Evolutionary conservation across 2,113 vertebrate species (phyloP).

Genomic region (Pelobates fuscus): DNA sequence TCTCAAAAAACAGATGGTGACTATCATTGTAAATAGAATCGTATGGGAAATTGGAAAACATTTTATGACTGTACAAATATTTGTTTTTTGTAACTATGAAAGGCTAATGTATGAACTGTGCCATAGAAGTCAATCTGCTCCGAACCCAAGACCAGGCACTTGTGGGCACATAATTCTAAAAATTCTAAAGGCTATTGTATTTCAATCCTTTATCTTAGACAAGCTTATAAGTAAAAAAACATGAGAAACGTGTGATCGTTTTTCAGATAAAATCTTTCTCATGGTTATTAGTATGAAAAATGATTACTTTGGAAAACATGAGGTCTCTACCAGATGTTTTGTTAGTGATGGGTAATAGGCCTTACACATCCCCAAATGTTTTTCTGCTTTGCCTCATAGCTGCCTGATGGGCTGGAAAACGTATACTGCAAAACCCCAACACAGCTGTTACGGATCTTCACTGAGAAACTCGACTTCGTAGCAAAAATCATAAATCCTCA

Average conservation of each 20-base stretch:
- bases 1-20: neutral
- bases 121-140: neutral
- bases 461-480: slow-evolving; percentile 30
- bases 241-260: neutral
- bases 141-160: neutral
- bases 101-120: neutral
- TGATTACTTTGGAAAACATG: slow-evolving; percentile 52
- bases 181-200: neutral
- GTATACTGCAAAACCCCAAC: slow-evolving; percentile 49
- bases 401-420: slow-evolving; percentile 49
- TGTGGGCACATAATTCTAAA: neutral
- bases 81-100: neutral
- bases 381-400: slow-evolving; percentile 48
- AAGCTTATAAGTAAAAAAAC: slow-evolving; percentile 17
- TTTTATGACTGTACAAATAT: slow-evolving; percentile 20
- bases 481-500: slow-evolving; percentile 46
- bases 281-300: slow-evolving; percentile 49
- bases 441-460: slow-evolving; percentile 50
- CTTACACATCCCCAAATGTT: slow-evolving; percentile 50
- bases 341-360: slow-evolving; percentile 50
- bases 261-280: slow-evolving; percentile 21
- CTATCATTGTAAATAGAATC: neutral
- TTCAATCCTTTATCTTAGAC: neutral
- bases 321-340: slow-evolving; percentile 50
- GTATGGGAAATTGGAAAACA: neutral